phyloP scores from a whole-genome alignment of 2,113 vertebrate genomes.

The Dunckerocampus dactyliophorus region DNA sequence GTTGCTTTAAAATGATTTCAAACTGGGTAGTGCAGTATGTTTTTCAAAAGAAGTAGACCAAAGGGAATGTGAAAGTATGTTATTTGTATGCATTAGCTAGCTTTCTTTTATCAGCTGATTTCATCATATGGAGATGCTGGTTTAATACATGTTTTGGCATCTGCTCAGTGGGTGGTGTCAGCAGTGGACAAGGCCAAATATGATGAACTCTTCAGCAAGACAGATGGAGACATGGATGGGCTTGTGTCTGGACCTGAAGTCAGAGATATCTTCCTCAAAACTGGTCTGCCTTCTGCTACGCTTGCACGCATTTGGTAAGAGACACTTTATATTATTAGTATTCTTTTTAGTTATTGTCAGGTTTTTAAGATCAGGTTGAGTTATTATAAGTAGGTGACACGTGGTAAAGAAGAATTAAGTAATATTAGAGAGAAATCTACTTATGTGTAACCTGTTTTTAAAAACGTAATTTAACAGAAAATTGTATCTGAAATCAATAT shows the following conservation, averaged over 20 bases:
- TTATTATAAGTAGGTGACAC: no score
- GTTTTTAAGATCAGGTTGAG: background rate
- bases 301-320: slow-evolving; percentile 96
- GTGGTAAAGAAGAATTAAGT: background rate
- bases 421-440: background rate
- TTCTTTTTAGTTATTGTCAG: background rate
- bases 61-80: slow-evolving; percentile 29
- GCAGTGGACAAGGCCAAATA: slow-evolving; percentile 90
- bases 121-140: background rate
- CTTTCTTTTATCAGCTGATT: background rate
- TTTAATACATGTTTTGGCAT: background rate
- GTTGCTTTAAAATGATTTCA: slow-evolving; percentile 52
- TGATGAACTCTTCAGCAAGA: slow-evolving; percentile 91
- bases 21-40: slow-evolving; percentile 57
- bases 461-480: background rate
- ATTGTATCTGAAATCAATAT: background rate
- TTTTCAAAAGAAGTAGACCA: slow-evolving; percentile 53
- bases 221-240: slow-evolving; percentile 93
- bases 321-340: background rate
- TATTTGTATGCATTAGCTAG: background rate
- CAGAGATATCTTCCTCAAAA: slow-evolving; percentile 93
- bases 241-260: slow-evolving; percentile 94
- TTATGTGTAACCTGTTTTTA: background rate
- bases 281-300: slow-evolving; percentile 85
- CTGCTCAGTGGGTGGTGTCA: slow-evolving; percentile 87